Evolutionary conservation across 2,888 invertebrate genomes (phyloP), one percentile per base, ranked within the genome.

Genomic region (Scelioninae gen. 1): DNA sequence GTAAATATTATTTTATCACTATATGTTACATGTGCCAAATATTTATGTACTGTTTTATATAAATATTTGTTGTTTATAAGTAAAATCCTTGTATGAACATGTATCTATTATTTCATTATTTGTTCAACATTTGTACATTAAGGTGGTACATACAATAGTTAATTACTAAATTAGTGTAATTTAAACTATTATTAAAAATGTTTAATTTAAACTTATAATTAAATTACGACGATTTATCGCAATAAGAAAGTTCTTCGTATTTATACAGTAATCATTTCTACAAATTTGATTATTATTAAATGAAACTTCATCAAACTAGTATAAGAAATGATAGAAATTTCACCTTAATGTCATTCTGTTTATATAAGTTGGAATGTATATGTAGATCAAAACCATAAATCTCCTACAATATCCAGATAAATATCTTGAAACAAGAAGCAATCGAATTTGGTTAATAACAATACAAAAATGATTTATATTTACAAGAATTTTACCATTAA

Each of bases 331-430:
- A 1, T 23, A 23, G 23, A 23, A 23, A 23, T 23, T 23, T 23
- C 23, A 23, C 23, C 23, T 23, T 23, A 23, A 23, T 23, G 23
- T 23, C 23, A 23, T 23, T 23, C 1, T 23, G 4, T 62, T 60
- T 60, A 16, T 74, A 74, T 62, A 10, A 56, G 55, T 75, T 75
- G 34, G 65, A 75, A 75, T 75, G 75, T 75, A 58, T 49, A 38
- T 65, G 58, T 75, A 75, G 75, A 47, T 65, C 23, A 32, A 32
- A 34, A 56, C n/a, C 23, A 45, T 23, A 47, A 49, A 56, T 2
- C 23, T 23, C 13, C 45, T 29, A 40, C 15, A 7, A 55, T 43
- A 43, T 45, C 34, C 45, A 58, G 4, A 74, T 13, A 11, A 15
- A 43, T 43, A 43, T 23, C 32, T 13, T n/a, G n/a, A 62, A 58